Evolutionary conservation across 2,113 vertebrate species (phyloP).

Genomic region (Eretmodus cyanostictus): DNA sequence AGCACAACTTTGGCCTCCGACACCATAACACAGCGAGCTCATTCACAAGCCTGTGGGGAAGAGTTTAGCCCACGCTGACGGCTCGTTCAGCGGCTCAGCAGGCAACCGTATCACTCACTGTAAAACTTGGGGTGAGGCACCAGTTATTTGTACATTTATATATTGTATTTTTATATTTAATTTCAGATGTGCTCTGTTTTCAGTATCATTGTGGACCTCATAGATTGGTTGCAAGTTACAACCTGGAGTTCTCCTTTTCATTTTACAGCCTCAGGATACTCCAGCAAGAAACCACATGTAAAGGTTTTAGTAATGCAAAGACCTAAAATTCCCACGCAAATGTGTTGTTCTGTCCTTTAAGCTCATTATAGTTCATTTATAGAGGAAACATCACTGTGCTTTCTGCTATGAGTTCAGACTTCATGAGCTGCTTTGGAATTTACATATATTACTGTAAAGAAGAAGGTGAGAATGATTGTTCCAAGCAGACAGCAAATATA

Average conservation of each 20-base stretch:
- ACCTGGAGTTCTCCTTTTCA: background rate
- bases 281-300: background rate
- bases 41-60: conserved; percentile 8
- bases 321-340: background rate
- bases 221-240: background rate
- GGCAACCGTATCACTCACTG: background rate
- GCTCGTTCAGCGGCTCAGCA: background rate
- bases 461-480: background rate
- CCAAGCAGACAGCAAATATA: background rate
- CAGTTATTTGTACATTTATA: background rate
- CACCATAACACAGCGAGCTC: conserved; percentile 4
- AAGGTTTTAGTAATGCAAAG: background rate
- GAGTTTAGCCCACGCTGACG: background rate
- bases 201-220: background rate
- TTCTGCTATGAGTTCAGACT: background rate
- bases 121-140: background rate
- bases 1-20: background rate
- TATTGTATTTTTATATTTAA: background rate
- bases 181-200: background rate
- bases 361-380: background rate
- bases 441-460: background rate
- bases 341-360: background rate
- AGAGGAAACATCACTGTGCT: background rate
- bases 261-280: background rate
- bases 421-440: background rate